Evolutionary conservation across 2,888 invertebrate genomes (phyloP).

Genomic region (Pediacus dermestoides): DNA sequence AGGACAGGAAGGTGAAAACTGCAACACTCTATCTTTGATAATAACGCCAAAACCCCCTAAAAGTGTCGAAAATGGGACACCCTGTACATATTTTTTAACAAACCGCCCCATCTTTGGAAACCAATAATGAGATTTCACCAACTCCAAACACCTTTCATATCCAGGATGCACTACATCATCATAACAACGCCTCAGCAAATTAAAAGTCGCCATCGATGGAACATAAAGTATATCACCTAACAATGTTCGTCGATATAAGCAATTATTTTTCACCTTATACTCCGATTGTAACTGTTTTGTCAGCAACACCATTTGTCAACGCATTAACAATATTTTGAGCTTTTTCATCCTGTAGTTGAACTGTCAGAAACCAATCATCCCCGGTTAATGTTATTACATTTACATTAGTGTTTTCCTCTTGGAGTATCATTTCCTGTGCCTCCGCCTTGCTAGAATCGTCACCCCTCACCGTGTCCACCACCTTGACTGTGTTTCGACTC

Average conservation of each 20-base stretch:
- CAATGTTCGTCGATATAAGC: constrained; percentile 11
- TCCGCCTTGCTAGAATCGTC: no score
- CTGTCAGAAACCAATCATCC: constrained; percentile 27
- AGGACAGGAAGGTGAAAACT: no score
- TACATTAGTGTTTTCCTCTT: no score
- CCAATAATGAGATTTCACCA: constrained; percentile 13
- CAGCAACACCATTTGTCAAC: no score
- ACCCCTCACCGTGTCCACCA: constrained; percentile 6
- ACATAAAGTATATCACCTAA: constrained; percentile 14
- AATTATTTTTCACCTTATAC: constrained; percentile 13
- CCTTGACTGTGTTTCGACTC: constrained; percentile 14
- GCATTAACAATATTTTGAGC: constrained; percentile 17
- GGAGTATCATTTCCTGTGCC: no score
- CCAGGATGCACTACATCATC: constrained; percentile 34
- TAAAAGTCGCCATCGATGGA: constrained; percentile 8
- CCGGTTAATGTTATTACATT: constrained; percentile 15
- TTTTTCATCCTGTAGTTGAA: constrained; percentile 28
- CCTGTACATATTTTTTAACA: constrained; percentile 32
- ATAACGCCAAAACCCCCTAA: no score
- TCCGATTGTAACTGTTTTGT: constrained; percentile 12
- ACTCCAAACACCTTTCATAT: constrained; percentile 23
- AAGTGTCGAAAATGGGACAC: no score
- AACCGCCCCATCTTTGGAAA: constrained; percentile 30
- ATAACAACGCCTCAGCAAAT: constrained; percentile 14
- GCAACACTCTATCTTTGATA: no score